Evolutionary conservation across 2,797 vertebrate species (phyloP), one percentile per base, ranked within the genome.

Genomic region (Acipenser oxyrinchus): DNA sequence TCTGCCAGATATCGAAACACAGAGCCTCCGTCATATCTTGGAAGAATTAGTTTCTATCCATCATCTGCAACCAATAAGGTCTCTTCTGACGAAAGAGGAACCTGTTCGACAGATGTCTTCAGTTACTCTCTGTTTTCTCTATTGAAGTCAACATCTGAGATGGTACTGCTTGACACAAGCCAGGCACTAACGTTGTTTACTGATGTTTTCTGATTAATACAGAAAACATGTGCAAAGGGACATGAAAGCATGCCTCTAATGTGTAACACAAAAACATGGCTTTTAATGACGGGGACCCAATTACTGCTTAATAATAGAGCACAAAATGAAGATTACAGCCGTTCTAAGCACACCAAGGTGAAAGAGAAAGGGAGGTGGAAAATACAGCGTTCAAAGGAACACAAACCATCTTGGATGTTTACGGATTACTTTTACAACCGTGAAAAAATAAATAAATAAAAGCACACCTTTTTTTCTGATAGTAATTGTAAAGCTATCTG

Each of bases 61-160:
- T 88, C 88, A 89, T 90, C 87, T 89, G 89, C 73, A 88, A 87
- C 85, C 86, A 88, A 88, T 89, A 87, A 76, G 71, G 77, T 73
- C 79, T 78, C 74, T 69, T 86, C 81, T 87, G 82, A 84, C 74
- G 73, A 86, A 88, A 87, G 76, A 80, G 79, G 81, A 84, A 85
- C 80, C 85, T 90, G 88, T 78, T 86, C 76, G 75, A 86, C 88
- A 90, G 87, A 90, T 90, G 87, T 88, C 83, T 87, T 75, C 78
- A 81, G 83, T 77, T 80, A 80, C 80, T 84, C 75, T 70, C 76
- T 73, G 73, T 64, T 73, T 76, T 81, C 81, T 72, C 75, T 72
- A 75, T 83, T 83, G 83, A 82, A 81, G 78, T 85, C 79, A 79
- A 84, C 73, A 73, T 86, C 80, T 82, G 80, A 82, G 82, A 87